Percentiles rank a stretch among this genome's conserved stretches.
Evolutionary conservation across 2,888 invertebrate genomes (phyloP).

Genomic region (Drosophila austrosaltans): DNA sequence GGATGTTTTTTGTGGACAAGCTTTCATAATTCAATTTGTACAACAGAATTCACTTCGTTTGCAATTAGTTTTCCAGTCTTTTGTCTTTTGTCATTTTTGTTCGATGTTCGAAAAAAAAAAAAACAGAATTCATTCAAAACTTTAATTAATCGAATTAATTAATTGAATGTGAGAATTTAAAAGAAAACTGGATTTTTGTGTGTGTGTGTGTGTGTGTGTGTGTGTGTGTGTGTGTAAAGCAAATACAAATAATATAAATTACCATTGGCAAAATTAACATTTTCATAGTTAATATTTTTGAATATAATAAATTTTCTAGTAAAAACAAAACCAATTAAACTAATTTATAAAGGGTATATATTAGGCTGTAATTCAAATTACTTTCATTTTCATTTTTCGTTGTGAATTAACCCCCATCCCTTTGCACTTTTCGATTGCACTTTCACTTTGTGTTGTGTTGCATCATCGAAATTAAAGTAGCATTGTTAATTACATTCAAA

Average conservation of each 20-base stretch:
- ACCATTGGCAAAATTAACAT: no score
- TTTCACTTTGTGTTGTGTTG: slow-evolving; percentile 22
- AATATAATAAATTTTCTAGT: no score
- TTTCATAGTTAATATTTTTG: no score
- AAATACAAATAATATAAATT: no score
- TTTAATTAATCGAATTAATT: slow-evolving; percentile 5
- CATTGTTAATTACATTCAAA: slow-evolving; percentile 46
- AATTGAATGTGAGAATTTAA: neutral
- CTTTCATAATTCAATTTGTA: slow-evolving; percentile 17
- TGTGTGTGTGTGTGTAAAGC: no score
- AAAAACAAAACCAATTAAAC: no score
- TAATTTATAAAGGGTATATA: no score
- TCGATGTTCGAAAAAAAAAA: slow-evolving; percentile 23
- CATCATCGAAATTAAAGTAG: slow-evolving; percentile 50
- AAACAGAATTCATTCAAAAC: neutral
- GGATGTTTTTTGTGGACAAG: neutral
- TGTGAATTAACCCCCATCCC: no score
- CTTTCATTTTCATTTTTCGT: no score
- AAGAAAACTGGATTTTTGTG: neutral
- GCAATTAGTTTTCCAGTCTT: slow-evolving; percentile 22
- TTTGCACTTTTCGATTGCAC: neutral
- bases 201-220: no score
- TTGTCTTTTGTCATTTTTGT: slow-evolving; percentile 1
- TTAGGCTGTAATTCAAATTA: no score
- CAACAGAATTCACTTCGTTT: slow-evolving; percentile 14